Evolutionary conservation across 1,140 invertebrate species (phyloP).

Genomic region (Heliothis subflexa): DNA sequence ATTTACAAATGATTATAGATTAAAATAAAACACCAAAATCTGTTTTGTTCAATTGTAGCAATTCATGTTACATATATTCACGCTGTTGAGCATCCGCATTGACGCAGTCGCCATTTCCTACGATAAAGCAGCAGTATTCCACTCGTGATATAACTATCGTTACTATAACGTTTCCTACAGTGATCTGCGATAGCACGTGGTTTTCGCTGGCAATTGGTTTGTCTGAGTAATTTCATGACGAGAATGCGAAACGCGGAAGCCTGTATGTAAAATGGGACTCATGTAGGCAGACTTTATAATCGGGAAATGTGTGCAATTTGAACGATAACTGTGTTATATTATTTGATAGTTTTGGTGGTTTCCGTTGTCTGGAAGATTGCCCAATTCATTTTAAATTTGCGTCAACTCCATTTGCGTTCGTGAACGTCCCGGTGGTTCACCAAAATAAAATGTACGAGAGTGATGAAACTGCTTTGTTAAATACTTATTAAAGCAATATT

Average conservation of each 20-base stretch:
- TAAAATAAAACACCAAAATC: constrained; percentile 28
- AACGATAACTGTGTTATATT: not conserved
- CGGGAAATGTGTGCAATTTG: constrained; percentile 1
- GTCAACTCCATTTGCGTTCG: constrained; percentile 66
- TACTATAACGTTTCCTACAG: constrained; percentile 38
- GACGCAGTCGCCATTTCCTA: constrained; percentile 7
- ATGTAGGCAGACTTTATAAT: constrained; percentile 30
- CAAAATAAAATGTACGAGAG: constrained; percentile 54
- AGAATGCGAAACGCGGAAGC: constrained; percentile 28
- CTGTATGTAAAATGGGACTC: constrained; percentile 4
- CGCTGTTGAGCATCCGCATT: constrained; percentile 20
- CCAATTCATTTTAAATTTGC: constrained; percentile 67
- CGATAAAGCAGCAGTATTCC: constrained; percentile 1
- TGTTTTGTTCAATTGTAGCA: constrained; percentile 13
- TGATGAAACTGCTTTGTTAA: constrained; percentile 9
- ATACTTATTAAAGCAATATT: not conserved
- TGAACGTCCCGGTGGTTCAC: constrained; percentile 56
- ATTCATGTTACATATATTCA: constrained; percentile 30
- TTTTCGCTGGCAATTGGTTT: constrained; percentile 36
- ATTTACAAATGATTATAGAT: constrained; percentile 24
- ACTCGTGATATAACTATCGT: constrained; percentile 11
- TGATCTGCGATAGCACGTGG: constrained; percentile 26
- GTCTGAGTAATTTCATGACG: constrained; percentile 24
- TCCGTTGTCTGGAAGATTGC: constrained; percentile 63
- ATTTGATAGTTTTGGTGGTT: constrained; percentile 52